These are phyloP conservation scores for Planiliza haematocheilus DNA, from an alignment of 2,113 vertebrate genomes.

Conservation along the genomic window DNA sequence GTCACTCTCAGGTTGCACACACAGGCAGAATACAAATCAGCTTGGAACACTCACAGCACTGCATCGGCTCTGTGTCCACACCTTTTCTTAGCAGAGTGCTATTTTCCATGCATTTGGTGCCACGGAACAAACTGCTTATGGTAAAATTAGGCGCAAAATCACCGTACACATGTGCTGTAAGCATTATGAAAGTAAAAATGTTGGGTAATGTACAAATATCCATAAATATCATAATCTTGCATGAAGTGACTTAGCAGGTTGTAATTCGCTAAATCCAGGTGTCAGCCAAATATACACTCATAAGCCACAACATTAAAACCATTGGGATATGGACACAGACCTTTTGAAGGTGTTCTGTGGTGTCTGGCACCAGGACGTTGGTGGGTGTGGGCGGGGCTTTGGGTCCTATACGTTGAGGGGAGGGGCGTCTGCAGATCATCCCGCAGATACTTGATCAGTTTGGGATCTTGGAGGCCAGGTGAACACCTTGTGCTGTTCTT, in stretches of 20 bases:
- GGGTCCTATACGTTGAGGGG: no score
- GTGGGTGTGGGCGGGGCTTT: no score
- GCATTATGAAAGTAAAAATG: background rate
- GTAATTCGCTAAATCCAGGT: background rate
- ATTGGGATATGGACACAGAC: no score
- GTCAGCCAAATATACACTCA: background rate
- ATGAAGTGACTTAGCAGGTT: background rate
- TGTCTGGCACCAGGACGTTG: no score
- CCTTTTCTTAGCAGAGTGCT: constrained; percentile 42
- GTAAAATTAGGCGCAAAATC: constrained; percentile 15
- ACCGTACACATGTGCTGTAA: background rate
- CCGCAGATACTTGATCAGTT: no score
- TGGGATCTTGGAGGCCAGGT: no score
- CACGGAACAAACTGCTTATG: constrained; percentile 1
- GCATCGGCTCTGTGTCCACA: constrained; percentile 41
- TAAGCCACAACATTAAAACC: no score
- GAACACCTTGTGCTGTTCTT: no score
- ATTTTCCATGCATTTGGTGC: constrained; percentile 3
- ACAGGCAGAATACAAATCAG: constrained; percentile 75
- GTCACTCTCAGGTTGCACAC: constrained; percentile 73
- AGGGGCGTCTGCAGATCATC: no score
- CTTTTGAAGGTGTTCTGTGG: no score
- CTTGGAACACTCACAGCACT: constrained; percentile 56
- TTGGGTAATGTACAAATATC: background rate
- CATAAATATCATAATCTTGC: background rate